A percentile compares a stretch with the other conserved stretches of the same genome.
These are phyloP conservation scores for Porites rus DNA, from an alignment of 92 coral and sea anemone species.

Conservation along the genomic window DNA sequence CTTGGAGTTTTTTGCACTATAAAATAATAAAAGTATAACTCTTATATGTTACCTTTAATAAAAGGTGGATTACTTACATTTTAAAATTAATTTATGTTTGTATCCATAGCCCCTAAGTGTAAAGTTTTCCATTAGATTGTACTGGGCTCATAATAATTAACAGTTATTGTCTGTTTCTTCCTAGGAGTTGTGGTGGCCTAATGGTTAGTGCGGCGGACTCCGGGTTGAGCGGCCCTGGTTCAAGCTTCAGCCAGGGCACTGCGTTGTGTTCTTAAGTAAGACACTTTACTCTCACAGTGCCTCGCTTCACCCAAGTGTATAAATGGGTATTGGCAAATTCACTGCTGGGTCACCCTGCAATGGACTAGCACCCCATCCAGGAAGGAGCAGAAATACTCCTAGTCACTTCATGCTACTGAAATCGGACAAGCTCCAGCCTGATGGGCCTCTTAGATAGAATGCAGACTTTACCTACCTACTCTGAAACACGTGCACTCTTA, in stretches of 20 bases:
- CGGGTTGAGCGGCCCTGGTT: conserved; percentile 1
- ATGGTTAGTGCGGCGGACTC: neutral
- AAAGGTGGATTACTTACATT: conserved; percentile 1
- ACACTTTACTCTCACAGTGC: no score
- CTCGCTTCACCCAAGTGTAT: no score
- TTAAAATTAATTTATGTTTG: conserved; percentile 9
- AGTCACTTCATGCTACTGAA: no score
- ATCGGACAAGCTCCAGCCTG: no score
- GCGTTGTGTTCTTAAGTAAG: neutral
- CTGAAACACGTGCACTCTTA: no score
- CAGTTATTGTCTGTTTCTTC: neutral
- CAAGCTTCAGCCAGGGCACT: conserved; percentile 9
- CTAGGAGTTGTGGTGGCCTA: neutral
- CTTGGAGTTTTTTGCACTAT: conserved; percentile 10
- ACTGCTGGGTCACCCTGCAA: no score
- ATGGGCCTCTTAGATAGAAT: conserved; percentile 2
- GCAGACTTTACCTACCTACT: conserved; percentile 7
- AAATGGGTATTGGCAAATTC: no score
- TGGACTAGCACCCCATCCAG: no score
- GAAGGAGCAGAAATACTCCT: no score
- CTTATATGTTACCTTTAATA: neutral
- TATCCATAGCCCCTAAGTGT: conserved; percentile 3
- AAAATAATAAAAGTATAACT: conserved; percentile 14
- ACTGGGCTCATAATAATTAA: conserved; percentile 12
- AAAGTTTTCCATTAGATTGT: conserved; percentile 11